Evolutionary conservation across 1,140 invertebrate species (phyloP), one percentile per base, ranked within the genome.

Genomic region (Zaprionus vittiger): DNA sequence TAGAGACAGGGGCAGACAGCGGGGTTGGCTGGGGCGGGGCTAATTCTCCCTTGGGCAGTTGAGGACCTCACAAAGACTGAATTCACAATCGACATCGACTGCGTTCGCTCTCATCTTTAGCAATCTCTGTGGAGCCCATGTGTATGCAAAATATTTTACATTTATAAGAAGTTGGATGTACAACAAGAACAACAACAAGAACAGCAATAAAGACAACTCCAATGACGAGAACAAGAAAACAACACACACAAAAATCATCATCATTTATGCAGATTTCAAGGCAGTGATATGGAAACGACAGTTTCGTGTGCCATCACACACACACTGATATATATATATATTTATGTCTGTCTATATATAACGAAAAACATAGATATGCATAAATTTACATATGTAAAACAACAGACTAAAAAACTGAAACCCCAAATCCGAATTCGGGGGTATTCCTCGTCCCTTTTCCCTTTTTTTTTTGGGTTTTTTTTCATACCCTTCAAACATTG

Each of bases 181-280:
- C 55, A 83, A 38, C 20, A 56, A 55, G 34, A 55, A 20, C 52
- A 65, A 72, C 63, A 59, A 20, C 20, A 20, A 22, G 0, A 20
- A 20, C 26, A 17, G 20, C 24, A 26, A 69, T 44, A 44, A 49
- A 14, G 31, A 20, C 61, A 73, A 26, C 80, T 64, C 57, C 69
- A 78, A 86, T 84, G 79, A 84, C 79, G 82, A 86, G 82, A 83
- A 56, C 61, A 73, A 66, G 15, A 76, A 52, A 73, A 78, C 69
- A 68, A 74, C 44, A 26, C 73, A 72, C 38, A 72, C 38, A 69
- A 73, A 83, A 86, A 87, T 80, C 73, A 79, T 89, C 84, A 87
- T 87, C 81, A 84, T 84, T 89, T 87, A 87, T 87, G 84, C 84
- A 89, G 81, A 87, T 87, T 86, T 83, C 59, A 73, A 76, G 74